Evolutionary conservation across 2,113 vertebrate genomes (phyloP), one percentile per base, ranked within the genome.

Genomic region (Crocuta crocuta): DNA sequence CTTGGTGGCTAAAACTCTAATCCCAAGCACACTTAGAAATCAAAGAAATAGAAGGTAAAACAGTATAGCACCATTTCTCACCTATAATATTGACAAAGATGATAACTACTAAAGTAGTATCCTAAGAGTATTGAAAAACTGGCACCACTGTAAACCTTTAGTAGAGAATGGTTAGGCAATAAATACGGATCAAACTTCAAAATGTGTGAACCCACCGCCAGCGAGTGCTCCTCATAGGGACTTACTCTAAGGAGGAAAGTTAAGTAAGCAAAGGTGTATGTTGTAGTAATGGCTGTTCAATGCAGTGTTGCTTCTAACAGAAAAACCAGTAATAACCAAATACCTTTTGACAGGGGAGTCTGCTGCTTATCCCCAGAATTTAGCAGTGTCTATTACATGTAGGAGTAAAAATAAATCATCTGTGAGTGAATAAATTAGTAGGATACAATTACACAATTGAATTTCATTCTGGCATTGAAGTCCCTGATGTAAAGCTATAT

Each of bases 41-140:
- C n/a, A 89, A 95, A 97, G 63, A 73, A 74, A 48, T 31, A 3
- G 73, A 79, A 82, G 21, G 68, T 80, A 65, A 70, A 85, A 95
- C 2, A 43, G 5, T 33, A 4, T 10, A 82, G 26, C 21, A 80
- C 61, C 65, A 68, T 79, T 92, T 71, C 89, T 73, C 26, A 89
- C 66, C 31, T 92, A n/a, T 68, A 24, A 81, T 33, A 71, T 10
- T 61, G 63, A 61, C 53, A 74, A 95, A 96, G 61, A 61, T 82
- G 5, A 35, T 50, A 85, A 78, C 17, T 33, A 74, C 48, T 81
- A 70, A 74, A 92, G 10, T 24, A 88, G 12, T 48, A 48, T 15
- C 8, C 10, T 33, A 55, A 58, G 66, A 70, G 35, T 39, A 89
- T 0, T 70, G 43, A 89, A 83, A 95, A 78, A 53, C 23, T 83